Percentiles rank a stretch among this genome's conserved stretches.
Conservation (phyloP, 1,140 invertebrate species). For the Macrobrachium nipponense region DNA sequence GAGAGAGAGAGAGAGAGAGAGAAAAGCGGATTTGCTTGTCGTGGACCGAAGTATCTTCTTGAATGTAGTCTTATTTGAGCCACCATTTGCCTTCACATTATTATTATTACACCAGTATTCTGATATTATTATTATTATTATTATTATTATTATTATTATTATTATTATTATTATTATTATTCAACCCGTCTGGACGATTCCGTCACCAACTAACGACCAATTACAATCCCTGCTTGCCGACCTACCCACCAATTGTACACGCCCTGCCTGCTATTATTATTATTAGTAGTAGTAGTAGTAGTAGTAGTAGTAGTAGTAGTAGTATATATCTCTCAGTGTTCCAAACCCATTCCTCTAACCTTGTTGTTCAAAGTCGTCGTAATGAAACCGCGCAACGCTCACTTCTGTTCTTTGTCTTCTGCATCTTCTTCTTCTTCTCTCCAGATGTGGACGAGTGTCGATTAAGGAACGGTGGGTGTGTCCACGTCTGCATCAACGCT, state of each 20-base stretch:
- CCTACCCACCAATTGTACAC: too few species aligned
- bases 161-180: too few species aligned
- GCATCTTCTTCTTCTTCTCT: constrained; percentile 12
- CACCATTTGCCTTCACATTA: not conserved
- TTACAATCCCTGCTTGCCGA: too few species aligned
- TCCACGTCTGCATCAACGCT: constrained; percentile 67
- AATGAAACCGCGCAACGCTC: too few species aligned
- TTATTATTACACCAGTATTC: too few species aligned
- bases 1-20: not conserved
- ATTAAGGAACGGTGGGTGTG: constrained; percentile 68
- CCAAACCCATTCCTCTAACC: not conserved
- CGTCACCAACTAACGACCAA: too few species aligned
- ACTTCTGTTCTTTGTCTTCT: too few species aligned
- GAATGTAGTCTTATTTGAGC: not conserved
- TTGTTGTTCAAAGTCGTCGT: not conserved
- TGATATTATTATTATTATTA: not conserved
- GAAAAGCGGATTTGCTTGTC: not conserved
- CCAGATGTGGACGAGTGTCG: constrained; percentile 76
- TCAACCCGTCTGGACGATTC: too few species aligned
- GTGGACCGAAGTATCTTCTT: not conserved
- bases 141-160: not conserved
- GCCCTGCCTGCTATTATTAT: too few species aligned
- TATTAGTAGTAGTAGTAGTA: too few species aligned
- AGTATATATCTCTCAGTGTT: not conserved
- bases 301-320: not conserved